Conservation (phyloP, 1,140 invertebrate genomes). For the Drosophila yakuba region DNA sequence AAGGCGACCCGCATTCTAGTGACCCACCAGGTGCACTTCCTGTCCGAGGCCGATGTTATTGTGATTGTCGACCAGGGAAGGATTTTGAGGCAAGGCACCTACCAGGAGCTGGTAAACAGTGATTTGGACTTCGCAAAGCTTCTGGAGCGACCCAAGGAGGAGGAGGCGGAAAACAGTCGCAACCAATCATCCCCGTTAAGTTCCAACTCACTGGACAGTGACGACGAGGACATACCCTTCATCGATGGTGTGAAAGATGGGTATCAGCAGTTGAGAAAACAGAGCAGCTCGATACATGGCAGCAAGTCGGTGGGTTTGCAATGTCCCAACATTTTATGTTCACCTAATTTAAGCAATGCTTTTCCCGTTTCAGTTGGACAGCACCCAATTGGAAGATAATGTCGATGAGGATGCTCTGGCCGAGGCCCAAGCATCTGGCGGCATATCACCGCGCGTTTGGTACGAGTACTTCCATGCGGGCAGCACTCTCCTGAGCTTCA, state of each 20-base stretch:
- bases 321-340: background rate
- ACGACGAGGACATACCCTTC: slow-evolving; percentile 84
- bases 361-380: slow-evolving; percentile 35
- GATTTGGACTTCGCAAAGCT: slow-evolving; percentile 87
- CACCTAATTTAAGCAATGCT: no score
- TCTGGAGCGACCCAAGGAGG: slow-evolving; percentile 83
- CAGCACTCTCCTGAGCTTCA: slow-evolving; percentile 86
- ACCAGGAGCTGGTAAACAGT: slow-evolving; percentile 85
- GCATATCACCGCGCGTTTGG: slow-evolving; percentile 87
- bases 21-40: slow-evolving; percentile 94
- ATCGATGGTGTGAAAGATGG: slow-evolving; percentile 76
- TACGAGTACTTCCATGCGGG: slow-evolving; percentile 89
- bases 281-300: slow-evolving; percentile 57
- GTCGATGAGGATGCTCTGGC: slow-evolving; percentile 84
- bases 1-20: slow-evolving; percentile 91
- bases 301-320: slow-evolving; percentile 67
- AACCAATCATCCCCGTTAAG: slow-evolving; percentile 75
- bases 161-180: slow-evolving; percentile 26
- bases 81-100: slow-evolving; percentile 87
- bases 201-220: slow-evolving; percentile 38
- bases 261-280: slow-evolving; percentile 70
- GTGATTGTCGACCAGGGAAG: slow-evolving; percentile 90
- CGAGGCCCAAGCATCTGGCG: slow-evolving; percentile 86
- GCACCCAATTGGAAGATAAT: slow-evolving; percentile 38
- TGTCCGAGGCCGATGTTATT: slow-evolving; percentile 90